A percentile compares a stretch with the other conserved stretches of the same genome.
phyloP scores from a whole-genome alignment of 2,113 vertebrate genomes.

The Dolichotis patagonum region DNA sequence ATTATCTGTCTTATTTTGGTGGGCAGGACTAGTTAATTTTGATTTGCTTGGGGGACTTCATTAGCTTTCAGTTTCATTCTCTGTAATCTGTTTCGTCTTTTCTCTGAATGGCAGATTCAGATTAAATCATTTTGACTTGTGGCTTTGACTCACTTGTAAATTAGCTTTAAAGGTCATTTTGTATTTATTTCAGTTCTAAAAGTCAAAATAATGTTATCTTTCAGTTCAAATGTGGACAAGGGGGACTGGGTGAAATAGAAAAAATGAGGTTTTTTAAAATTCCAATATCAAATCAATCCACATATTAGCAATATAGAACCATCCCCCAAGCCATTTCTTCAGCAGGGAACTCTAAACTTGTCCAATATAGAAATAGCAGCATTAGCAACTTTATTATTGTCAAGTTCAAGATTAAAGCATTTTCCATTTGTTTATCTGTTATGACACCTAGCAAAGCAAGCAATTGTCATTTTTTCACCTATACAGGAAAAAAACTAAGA shows the following conservation, averaged over 20 bases:
- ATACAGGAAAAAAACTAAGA: background rate
- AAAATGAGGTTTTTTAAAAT: background rate
- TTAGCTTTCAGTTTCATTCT: background rate
- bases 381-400: background rate
- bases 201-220: background rate
- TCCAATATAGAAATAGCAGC: background rate
- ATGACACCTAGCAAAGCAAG: background rate
- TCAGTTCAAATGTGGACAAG: background rate
- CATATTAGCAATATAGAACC: background rate
- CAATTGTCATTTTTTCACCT: background rate
- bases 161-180: background rate
- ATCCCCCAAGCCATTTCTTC: background rate
- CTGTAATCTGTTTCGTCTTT: background rate
- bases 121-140: background rate
- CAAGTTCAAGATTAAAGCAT: background rate
- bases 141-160: background rate
- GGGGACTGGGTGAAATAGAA: rapidly evolving
- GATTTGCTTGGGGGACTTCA: background rate
- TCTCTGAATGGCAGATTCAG: background rate
- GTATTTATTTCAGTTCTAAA: background rate
- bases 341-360: background rate
- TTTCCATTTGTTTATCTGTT: background rate
- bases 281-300: background rate
- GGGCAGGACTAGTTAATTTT: background rate
- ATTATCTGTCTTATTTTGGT: background rate